Percentiles rank a stretch among this genome's conserved stretches.
Conservation (phyloP, 2,113 vertebrate genomes). For the Scopus umbretta region DNA sequence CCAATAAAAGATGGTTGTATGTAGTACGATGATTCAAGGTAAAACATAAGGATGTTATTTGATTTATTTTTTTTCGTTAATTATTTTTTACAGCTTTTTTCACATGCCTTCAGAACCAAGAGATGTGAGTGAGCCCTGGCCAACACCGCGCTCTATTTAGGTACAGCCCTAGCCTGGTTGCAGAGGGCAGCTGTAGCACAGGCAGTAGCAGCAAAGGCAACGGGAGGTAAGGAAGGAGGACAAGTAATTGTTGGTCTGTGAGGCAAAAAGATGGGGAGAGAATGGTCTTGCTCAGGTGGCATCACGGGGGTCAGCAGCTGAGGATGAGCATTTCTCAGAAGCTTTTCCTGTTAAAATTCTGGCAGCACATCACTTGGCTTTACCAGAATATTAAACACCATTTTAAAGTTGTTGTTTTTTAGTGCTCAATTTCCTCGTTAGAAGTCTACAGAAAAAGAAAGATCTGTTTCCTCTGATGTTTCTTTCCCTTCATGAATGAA, state of each 20-base stretch:
- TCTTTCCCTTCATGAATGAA: conserved; percentile 22
- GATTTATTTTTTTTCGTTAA: neutral
- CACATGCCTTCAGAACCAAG: neutral
- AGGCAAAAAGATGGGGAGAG: neutral
- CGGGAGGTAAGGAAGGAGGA: neutral
- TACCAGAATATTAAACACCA: neutral
- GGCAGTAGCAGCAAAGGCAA: neutral
- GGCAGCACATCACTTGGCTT: conserved; percentile 3
- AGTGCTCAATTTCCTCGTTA: conserved; percentile 27
- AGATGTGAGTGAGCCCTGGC: neutral
- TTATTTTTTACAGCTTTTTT: neutral
- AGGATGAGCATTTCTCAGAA: neutral
- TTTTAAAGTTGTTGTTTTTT: neutral
- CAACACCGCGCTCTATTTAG: neutral
- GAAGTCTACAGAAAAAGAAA: conserved; percentile 42
- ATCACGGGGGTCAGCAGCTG: neutral
- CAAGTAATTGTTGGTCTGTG: neutral
- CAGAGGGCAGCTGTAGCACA: neutral
- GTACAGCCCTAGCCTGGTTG: neutral
- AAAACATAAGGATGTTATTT: neutral
- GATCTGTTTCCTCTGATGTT: conserved; percentile 41
- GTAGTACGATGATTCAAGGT: neutral
- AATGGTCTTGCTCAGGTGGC: neutral
- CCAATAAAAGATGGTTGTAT: neutral
- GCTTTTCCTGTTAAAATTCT: neutral